phyloP scores from a whole-genome alignment of 2,113 vertebrate species.

The Brienomyrus longianalis region DNA sequence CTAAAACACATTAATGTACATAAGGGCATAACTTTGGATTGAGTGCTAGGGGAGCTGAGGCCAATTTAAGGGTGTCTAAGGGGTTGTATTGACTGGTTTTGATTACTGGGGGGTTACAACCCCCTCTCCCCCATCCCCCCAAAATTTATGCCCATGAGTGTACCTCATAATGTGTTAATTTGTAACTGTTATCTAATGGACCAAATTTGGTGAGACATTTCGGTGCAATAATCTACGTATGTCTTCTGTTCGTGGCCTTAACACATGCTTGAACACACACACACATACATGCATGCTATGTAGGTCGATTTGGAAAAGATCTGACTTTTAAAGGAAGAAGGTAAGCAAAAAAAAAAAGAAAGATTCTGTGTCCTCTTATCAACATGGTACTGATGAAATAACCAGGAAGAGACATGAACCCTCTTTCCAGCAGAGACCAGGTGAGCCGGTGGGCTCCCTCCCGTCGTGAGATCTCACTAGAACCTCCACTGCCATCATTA shows the following conservation, averaged over 20 bases:
- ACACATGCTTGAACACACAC: background rate
- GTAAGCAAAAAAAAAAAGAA: too few species aligned
- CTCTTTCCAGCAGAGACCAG: background rate
- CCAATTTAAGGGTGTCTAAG: background rate
- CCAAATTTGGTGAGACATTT: background rate
- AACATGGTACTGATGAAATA: background rate
- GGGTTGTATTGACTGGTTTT: background rate
- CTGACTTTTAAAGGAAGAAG: slow-evolving; percentile 7
- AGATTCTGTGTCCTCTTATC: background rate
- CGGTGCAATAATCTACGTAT: background rate
- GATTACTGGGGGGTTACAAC: background rate
- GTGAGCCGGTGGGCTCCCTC: background rate
- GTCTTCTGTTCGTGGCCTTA: background rate
- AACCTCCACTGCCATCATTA: background rate
- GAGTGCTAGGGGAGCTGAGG: background rate
- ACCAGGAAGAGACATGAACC: background rate
- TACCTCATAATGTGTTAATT: background rate
- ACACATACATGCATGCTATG: background rate
- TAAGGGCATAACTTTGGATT: background rate
- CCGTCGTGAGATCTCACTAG: background rate
- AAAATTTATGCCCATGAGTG: background rate
- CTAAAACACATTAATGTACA: background rate
- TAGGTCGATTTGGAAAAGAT: background rate
- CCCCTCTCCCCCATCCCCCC: too few species aligned
- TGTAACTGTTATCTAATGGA: background rate